Percentiles rank a stretch among this genome's conserved stretches.
phyloP scores from a whole-genome alignment of 2,797 vertebrate species.

The Eurystomus glaucurus region DNA sequence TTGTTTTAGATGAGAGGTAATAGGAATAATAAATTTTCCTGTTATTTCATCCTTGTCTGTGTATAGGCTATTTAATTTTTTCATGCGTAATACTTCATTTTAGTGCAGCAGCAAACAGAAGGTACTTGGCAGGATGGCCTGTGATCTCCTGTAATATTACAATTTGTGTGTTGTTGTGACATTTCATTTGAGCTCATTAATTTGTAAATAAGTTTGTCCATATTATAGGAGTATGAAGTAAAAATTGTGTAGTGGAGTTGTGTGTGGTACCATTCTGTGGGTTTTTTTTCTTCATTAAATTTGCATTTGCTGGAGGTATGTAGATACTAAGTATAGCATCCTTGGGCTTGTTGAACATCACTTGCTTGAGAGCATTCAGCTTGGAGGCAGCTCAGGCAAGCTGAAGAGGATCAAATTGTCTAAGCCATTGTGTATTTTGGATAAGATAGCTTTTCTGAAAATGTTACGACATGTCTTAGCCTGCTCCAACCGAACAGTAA shows the following conservation, averaged over 20 bases:
- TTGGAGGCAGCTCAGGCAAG: background rate
- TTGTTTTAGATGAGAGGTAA: background rate
- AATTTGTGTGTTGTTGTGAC: background rate
- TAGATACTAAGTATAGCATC: background rate
- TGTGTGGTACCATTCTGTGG: background rate
- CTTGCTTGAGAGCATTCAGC: background rate
- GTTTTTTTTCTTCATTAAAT: background rate
- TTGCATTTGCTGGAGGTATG: background rate
- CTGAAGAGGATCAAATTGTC: background rate
- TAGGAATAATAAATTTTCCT: background rate
- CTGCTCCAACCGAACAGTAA: background rate
- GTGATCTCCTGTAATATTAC: background rate
- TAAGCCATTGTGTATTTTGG: background rate
- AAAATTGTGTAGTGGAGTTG: background rate
- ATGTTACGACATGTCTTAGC: background rate
- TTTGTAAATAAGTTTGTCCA: background rate
- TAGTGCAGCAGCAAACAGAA: background rate
- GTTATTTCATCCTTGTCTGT: background rate
- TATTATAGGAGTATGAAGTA: background rate
- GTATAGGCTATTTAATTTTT: background rate
- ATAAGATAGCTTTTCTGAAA: background rate
- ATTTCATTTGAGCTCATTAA: background rate
- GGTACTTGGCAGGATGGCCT: background rate
- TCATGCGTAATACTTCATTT: background rate
- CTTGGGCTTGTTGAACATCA: background rate